phyloP scores from a whole-genome alignment of 2,888 invertebrate genomes.

The Metacarcinus magister region DNA sequence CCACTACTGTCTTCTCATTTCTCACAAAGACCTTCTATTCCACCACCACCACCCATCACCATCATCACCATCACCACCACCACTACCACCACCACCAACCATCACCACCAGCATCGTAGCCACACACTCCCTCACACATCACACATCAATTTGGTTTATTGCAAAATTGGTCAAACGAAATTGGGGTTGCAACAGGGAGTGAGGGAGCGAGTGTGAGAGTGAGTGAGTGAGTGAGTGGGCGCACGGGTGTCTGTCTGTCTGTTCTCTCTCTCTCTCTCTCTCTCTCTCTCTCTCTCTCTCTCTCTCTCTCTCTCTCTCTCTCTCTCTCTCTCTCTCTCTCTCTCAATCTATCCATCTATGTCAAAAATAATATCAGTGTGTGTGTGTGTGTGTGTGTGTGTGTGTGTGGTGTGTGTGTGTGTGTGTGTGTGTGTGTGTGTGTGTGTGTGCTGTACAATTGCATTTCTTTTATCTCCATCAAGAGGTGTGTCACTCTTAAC shows the following conservation, averaged over 20 bases:
- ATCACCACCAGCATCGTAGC: background rate
- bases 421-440: too few species aligned
- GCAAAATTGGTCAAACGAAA: conserved; percentile 48
- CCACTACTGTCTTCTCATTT: background rate
- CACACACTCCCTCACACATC: background rate
- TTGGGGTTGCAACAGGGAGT: background rate
- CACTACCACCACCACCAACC: background rate
- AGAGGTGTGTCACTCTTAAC: conserved; percentile 14
- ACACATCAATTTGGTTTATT: conserved; percentile 15
- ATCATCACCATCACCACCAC: background rate
- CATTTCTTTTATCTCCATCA: too few species aligned
- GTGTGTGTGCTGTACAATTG: too few species aligned
- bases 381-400: too few species aligned
- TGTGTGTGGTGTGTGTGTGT: too few species aligned
- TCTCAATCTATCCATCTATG: too few species aligned
- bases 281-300: conserved; percentile 2
- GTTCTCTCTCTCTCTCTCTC: background rate
- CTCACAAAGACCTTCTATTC: background rate
- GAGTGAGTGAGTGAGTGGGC: background rate
- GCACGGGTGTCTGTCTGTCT: background rate
- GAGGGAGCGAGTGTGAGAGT: background rate
- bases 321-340: too few species aligned
- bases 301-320: conserved; percentile 2
- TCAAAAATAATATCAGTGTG: too few species aligned
- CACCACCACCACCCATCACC: background rate